Evolutionary conservation across 2,888 invertebrate species (phyloP), one percentile per base, ranked within the genome.

Genomic region (Cosmopolites sordidus): DNA sequence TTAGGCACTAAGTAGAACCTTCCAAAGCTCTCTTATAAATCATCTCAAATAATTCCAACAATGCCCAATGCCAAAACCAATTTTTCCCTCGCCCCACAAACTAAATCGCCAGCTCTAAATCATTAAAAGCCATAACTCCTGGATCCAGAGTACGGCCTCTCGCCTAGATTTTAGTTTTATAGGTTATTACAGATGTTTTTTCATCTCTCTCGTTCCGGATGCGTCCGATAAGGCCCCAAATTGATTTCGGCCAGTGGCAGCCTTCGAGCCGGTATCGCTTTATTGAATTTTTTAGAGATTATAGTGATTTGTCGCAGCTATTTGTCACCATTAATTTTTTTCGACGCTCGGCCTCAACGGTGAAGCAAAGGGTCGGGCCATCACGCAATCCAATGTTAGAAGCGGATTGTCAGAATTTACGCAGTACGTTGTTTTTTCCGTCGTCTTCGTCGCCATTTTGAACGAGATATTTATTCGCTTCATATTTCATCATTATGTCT

Each of bases 171-270:
- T 37, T 16, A 43, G 22, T 50, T 50, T 50, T 54, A 54, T 50
- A 43, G 46, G 46, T 54, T 54, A 54, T 47, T 54, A 40, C 50
- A 54, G 54, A 54, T 50, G 54, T 47, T 50, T 54, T 49, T 54
- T 42, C 38, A 37, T 49, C 40, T 40, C 22, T 54, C 45, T 42
- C 40, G 33, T 50, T 41, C 37, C 30, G 43, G 42, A 27, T n/a
- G 15, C 18, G n/a, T 16, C 17, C 47, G 47, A 54, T 54, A 54
- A 54, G 50, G 46, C 39, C 40, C 49, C 43, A 46, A 54, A 54
- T 54, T 54, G 54, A 54, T 54, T 50, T 42, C 50, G 41, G 54
- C 17, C 48, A 41, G 33, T 39, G 39, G 17, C 16, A 38, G 33
- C 33, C 11, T 33, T 12, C 42, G 48, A 22, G 8, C 48, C 33